Conservation (phyloP, 1,140 invertebrate genomes). For the Heliconius congener region DNA sequence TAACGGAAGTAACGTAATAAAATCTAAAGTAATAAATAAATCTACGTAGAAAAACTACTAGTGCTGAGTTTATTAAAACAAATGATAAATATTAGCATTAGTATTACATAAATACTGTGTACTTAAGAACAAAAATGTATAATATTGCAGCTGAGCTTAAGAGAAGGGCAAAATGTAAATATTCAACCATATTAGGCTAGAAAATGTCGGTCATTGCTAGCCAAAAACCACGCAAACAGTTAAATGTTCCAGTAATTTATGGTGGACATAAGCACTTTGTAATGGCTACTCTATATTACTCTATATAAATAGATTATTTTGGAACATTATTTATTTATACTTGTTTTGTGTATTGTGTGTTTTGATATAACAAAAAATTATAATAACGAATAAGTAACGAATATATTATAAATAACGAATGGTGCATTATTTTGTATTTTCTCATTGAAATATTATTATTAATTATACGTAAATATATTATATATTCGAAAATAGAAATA, state of each 20-base stretch:
- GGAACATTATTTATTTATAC: no score
- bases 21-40: no score
- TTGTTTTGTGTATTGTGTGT: no score
- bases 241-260: not conserved
- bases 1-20: no score
- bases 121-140: conserved; percentile 1
- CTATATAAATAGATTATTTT: no score
- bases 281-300: not conserved
- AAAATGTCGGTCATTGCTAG: conserved; percentile 32
- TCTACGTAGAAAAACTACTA: not conserved
- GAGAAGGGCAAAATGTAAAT: conserved; percentile 37
- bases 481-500: no score
- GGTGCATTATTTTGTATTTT: no score
- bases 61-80: not conserved
- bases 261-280: not conserved
- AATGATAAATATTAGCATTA: conserved; percentile 5
- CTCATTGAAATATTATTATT: no score
- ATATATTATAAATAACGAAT: no score
- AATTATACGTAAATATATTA: no score
- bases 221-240: conserved; percentile 9
- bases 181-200: conserved; percentile 17
- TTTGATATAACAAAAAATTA: no score
- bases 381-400: no score
- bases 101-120: not conserved
- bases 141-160: conserved; percentile 20